These are phyloP conservation scores for Onychostoma macrolepis DNA, from an alignment of 2,113 vertebrate species.

Conservation along the genomic window DNA sequence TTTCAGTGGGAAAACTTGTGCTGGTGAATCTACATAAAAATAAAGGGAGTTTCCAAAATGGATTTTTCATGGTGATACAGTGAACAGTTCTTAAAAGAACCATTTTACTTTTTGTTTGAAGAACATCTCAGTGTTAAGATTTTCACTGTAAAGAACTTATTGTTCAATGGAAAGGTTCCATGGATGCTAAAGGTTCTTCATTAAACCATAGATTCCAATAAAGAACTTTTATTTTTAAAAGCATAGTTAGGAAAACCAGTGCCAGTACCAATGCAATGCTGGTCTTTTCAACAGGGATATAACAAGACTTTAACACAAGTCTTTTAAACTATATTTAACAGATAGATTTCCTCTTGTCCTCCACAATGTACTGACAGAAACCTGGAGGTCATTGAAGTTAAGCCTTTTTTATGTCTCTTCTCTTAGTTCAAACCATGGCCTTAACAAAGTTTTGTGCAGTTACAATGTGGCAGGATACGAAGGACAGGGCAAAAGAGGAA, in stretches of 20 bases:
- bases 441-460: slow-evolving; percentile 74
- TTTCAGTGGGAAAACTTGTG: neutral
- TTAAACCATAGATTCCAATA: neutral
- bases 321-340: slow-evolving; percentile 46
- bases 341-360: neutral
- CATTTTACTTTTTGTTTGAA: no score
- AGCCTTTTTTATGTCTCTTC: slow-evolving; percentile 64
- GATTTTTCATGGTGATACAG: neutral
- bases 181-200: neutral
- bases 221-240: neutral
- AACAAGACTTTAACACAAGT: neutral
- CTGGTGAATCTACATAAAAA: neutral
- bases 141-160: neutral
- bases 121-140: no score
- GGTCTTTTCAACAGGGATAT: neutral
- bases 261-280: neutral
- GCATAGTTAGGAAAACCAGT: neutral
- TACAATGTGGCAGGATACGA: slow-evolving; percentile 61
- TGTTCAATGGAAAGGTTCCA: neutral
- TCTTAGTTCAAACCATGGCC: slow-evolving; percentile 66
- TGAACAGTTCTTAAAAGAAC: no score
- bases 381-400: slow-evolving; percentile 64
- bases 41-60: neutral
- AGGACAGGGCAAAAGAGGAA: neutral
- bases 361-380: slow-evolving; percentile 62